phyloP scores from a whole-genome alignment of 1,140 invertebrate species.

The Drosophila grimshawi region DNA sequence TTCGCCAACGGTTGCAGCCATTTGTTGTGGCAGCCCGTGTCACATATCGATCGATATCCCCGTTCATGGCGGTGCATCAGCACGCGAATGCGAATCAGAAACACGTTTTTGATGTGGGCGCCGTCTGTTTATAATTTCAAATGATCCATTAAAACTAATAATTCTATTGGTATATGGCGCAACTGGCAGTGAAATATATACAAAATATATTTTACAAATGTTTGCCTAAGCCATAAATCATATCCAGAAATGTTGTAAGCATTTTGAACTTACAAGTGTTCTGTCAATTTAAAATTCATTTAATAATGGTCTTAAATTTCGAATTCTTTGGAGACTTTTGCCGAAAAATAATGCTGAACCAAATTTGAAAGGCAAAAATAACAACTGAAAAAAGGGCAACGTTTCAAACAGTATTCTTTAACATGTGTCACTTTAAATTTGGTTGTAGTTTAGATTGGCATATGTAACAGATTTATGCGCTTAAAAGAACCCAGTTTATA shows the following conservation, averaged over 20 bases:
- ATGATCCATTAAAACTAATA: constrained; percentile 18
- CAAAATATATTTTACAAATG: not conserved
- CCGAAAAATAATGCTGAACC: too few relatives aligned
- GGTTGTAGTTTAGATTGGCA: too few relatives aligned
- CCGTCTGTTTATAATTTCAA: constrained; percentile 2
- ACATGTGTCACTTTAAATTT: too few relatives aligned
- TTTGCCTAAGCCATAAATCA: not conserved
- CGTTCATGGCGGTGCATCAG: not conserved
- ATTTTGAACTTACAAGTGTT: not conserved
- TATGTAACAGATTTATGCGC: too few relatives aligned
- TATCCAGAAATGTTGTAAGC: not conserved
- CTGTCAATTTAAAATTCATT: not conserved
- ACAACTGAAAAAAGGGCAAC: too few relatives aligned
- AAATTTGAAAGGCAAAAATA: too few relatives aligned
- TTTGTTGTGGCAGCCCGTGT: constrained; percentile 15
- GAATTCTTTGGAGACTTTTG: too few relatives aligned
- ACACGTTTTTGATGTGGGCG: constrained; percentile 6
- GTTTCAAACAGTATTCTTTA: too few relatives aligned
- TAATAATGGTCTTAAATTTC: too few relatives aligned
- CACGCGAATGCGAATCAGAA: constrained; percentile 9
- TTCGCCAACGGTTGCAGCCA: constrained; percentile 13
- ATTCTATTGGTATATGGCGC: not conserved
- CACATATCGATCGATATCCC: constrained; percentile 35
- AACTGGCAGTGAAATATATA: too few relatives aligned
- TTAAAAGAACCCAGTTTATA: too few relatives aligned